phyloP scores from a whole-genome alignment of 2,797 vertebrate genomes.

The Eulemur rubriventer region DNA sequence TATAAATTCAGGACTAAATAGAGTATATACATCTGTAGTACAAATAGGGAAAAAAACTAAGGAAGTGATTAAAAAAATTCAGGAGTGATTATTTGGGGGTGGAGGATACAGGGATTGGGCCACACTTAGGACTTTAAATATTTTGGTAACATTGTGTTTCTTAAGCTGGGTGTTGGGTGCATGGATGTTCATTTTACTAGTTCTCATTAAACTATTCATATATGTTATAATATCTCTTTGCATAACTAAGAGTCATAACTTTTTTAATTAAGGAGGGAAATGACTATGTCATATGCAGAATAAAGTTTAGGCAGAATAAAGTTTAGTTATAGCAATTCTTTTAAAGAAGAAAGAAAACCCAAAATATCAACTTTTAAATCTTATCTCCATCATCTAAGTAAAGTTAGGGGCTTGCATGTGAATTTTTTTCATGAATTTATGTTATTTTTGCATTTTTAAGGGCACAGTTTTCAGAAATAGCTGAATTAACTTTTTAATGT shows the following conservation, averaged over 20 bases:
- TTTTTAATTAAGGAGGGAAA: constrained; percentile 9
- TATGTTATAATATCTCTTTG: neutral
- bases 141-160: neutral
- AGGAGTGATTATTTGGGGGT: neutral
- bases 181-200: neutral
- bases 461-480: constrained; percentile 57
- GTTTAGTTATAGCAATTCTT: constrained; percentile 36
- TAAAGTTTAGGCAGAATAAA: neutral
- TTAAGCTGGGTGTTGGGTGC: neutral
- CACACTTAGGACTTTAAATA: neutral
- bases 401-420: neutral
- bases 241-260: neutral
- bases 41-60: neutral
- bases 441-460: constrained; percentile 51
- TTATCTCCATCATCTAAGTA: constrained; percentile 43
- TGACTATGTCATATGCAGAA: neutral
- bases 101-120: neutral
- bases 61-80: neutral
- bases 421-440: constrained; percentile 28
- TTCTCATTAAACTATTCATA: neutral
- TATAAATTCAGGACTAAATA: neutral
- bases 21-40: neutral
- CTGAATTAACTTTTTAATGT: constrained; percentile 59
- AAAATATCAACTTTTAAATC: constrained; percentile 49
- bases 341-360: constrained; percentile 55